Conservation (phyloP, 2,888 invertebrate species). For the Crossocerus cetratus region DNA sequence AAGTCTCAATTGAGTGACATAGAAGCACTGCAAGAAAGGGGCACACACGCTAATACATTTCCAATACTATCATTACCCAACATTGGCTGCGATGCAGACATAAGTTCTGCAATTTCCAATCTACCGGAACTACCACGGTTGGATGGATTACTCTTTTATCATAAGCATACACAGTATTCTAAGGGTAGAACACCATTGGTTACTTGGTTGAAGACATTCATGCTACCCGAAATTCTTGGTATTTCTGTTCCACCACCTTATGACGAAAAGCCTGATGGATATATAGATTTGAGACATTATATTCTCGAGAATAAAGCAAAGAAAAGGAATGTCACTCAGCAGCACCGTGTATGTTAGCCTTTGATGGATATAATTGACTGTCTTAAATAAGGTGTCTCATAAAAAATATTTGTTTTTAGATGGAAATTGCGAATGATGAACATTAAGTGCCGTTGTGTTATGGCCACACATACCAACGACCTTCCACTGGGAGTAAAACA, state of each 20-base stretch:
- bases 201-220: constrained; percentile 93
- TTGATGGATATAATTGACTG: constrained; percentile 32
- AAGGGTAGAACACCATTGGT: constrained; percentile 91
- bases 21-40: constrained; percentile 75
- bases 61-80: constrained; percentile 79
- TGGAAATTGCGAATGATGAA: constrained; percentile 46
- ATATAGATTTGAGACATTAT: constrained; percentile 63
- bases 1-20: constrained; percentile 84
- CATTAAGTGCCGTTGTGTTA: constrained; percentile 17
- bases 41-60: constrained; percentile 74
- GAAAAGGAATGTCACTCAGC: constrained; percentile 13
- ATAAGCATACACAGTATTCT: constrained; percentile 88
- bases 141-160: constrained; percentile 95
- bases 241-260: constrained; percentile 64
- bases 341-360: constrained; percentile 39
- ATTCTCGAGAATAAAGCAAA: constrained; percentile 30
- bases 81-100: constrained; percentile 76
- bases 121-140: constrained; percentile 77
- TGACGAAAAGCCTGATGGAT: constrained; percentile 68
- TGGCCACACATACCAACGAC: constrained; percentile 17
- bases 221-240: constrained; percentile 88
- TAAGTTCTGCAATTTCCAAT: constrained; percentile 56
- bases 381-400: not conserved
- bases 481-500: constrained; percentile 28
- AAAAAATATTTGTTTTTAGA: constrained; percentile 13